Evolutionary conservation across 2,797 vertebrate species (phyloP), one percentile per base, ranked within the genome.

Genomic region (Cynopterus sphinx): DNA sequence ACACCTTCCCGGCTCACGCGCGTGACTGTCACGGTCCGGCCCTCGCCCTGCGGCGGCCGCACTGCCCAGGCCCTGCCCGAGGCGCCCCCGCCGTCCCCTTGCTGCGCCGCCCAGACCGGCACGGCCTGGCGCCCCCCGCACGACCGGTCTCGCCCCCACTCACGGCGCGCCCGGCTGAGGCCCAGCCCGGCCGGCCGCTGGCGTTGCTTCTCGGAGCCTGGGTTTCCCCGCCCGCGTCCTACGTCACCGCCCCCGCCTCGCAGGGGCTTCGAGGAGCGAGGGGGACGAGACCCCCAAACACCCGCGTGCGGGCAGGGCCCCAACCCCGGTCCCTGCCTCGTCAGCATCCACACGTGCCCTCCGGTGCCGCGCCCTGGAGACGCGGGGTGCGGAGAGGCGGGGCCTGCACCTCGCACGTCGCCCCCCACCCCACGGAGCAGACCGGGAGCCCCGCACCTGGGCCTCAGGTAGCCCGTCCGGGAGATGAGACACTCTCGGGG

Each of bases 341-440:
- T 36, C 0, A 43, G 63, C 31, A 2, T 5, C 43, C 43, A 39
- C 53, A 0, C 0, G 0, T 0, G 9, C 7, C 24, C 9, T 74
- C 19, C 41, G 17, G 9, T 1, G 33, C 39, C 67, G 4, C 2
- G 31, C 63, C n/a, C 0, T 3, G 59, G 61, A 74, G 26, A 57
- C 9, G 0, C 11, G 53, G n/a, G 68, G 31, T 39, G 9, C 3
- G 5, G 71, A 24, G 3, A 10, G 11, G 24, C 31, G 1, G 1
- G 2, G 28, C 70, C 43, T 5, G 31, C 19, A 7, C 21, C 41
- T 15, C 51, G 7, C 0, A 5, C n/a, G 26, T 19, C 10, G 2
- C 71, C 26, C 57, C 49, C 10, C 16, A 0, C 16, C 19, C 55
- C 16, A 7, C 0, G 1, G 15, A 22, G 31, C n/a, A 6, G 61